phyloP scores from a whole-genome alignment of 2,797 vertebrate species.

The Cygnus olor region DNA sequence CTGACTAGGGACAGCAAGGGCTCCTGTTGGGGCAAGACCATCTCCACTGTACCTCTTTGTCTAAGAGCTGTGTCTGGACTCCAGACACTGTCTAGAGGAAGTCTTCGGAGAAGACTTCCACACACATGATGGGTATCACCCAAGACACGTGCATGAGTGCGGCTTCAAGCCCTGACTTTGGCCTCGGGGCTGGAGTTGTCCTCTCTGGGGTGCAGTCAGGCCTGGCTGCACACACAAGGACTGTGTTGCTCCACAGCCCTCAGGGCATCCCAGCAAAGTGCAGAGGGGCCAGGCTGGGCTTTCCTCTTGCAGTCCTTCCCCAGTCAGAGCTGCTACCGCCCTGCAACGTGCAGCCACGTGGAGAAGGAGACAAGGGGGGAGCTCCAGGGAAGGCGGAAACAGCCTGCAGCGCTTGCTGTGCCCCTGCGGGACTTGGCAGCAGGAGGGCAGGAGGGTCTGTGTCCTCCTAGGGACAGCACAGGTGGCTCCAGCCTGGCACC shows the following conservation, averaged over 20 bases:
- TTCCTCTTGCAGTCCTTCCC: not conserved
- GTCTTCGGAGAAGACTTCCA: not conserved
- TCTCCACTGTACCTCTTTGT: not conserved
- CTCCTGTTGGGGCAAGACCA: rapidly evolving
- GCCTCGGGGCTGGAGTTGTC: not conserved
- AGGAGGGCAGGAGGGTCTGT: rapidly evolving
- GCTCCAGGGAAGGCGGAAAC: not conserved
- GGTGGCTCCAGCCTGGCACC: not conserved
- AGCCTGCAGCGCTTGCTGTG: rapidly evolving
- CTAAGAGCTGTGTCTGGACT: not conserved
- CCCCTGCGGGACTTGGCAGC: rapidly evolving
- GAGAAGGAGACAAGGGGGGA: not conserved
- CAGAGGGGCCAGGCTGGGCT: rapidly evolving
- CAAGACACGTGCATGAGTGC: rapidly evolving
- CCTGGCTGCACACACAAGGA: not conserved
- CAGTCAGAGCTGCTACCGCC: not conserved
- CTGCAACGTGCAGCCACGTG: rapidly evolving
- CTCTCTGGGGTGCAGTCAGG: rapidly evolving
- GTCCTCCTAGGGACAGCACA: not conserved
- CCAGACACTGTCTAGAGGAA: not conserved
- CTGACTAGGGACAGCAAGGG: not conserved
- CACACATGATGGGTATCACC: not conserved
- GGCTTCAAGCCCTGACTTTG: rapidly evolving
- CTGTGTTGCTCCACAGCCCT: rapidly evolving
- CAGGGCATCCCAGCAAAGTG: not conserved